Percentiles rank a stretch among this genome's conserved stretches.
These are phyloP conservation scores for Homalodisca vitripennis DNA, from an alignment of 1,140 invertebrate genomes.

Conservation along the genomic window DNA sequence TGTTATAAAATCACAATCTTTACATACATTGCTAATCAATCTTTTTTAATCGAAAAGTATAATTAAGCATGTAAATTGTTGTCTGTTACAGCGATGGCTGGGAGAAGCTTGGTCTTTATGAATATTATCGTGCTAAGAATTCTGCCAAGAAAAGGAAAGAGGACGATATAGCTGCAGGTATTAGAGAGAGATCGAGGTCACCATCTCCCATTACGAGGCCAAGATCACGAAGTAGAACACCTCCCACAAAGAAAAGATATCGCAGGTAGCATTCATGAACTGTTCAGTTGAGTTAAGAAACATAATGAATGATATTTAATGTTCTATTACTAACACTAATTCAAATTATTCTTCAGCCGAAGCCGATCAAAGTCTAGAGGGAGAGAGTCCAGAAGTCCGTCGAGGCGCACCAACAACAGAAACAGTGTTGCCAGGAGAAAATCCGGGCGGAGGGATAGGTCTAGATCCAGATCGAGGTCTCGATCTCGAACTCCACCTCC, in stretches of 20 bases:
- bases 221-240: conserved; percentile 64
- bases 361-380: conserved; percentile 41
- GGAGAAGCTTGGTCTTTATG: conserved; percentile 95
- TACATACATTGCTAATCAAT: neutral
- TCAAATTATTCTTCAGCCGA: conserved; percentile 37
- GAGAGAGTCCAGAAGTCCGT: conserved; percentile 38
- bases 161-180: conserved; percentile 70
- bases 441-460: conserved; percentile 42
- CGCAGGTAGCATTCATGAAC: conserved; percentile 50
- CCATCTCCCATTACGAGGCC: conserved; percentile 66
- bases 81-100: conserved; percentile 88
- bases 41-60: conserved; percentile 5
- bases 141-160: conserved; percentile 86
- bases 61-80: too few species aligned
- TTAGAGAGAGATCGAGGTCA: conserved; percentile 67
- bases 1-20: too few species aligned
- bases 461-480: conserved; percentile 49
- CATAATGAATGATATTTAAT: too few species aligned
- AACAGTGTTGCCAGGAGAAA: neutral
- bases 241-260: conserved; percentile 70
- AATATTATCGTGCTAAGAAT: conserved; percentile 97
- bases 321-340: too few species aligned
- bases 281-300: too few species aligned
- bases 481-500: conserved; percentile 45
- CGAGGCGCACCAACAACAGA: conserved; percentile 44